Base-by-base conservation (phyloP, 1,140 invertebrate species). In the Bactericera cockerelli region DNA sequence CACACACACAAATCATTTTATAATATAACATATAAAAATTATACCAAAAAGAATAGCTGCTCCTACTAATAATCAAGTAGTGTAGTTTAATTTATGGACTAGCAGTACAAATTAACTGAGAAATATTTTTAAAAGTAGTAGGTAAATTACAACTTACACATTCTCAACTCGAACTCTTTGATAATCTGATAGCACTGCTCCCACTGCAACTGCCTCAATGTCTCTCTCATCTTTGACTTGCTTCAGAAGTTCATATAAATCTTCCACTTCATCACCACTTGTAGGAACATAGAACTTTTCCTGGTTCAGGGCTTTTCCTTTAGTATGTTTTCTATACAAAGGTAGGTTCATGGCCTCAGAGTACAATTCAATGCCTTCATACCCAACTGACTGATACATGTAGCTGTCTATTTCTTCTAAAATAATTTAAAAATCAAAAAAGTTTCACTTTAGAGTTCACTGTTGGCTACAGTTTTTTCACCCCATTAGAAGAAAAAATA, bases 381-480 rank as follows among this genome's bases (percentile, higher is more conserved):
- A 89, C 10, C 96, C 97, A 57, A 99, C 95, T 56, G 92, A 96
- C 77, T 99, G 96, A 71, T 97, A 99, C 96, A 99, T 99, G 69
- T 93, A 98, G 69, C 94, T 98, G 73, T 99, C 95, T 63, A 98
- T 71, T 72, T 99, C 96, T 79, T 92, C 88, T 89, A 66, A 16
- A 74, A 71, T 61, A 2, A 65, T 63, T n/a, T n/a, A n/a, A n/a
- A 60, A 57, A 31, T 33, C 22, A 61, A 25, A 31, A 25, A 54
- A 2, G 2, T 55, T 39, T 33, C 16, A 62, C n/a, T 31, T 31
- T 6, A 31, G 28, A 31, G 28, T 13, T 31, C 13, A 31, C 28
- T 13, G 81, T 84, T 84, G 67, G 80, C 81, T 70, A 82, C 76
- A 61, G 96, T n/a, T n/a, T n/a, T n/a, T n/a, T n/a, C n/a, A n/a